Conservation (phyloP, 2,888 invertebrate species). For the Lasioglossum zephyrum region DNA sequence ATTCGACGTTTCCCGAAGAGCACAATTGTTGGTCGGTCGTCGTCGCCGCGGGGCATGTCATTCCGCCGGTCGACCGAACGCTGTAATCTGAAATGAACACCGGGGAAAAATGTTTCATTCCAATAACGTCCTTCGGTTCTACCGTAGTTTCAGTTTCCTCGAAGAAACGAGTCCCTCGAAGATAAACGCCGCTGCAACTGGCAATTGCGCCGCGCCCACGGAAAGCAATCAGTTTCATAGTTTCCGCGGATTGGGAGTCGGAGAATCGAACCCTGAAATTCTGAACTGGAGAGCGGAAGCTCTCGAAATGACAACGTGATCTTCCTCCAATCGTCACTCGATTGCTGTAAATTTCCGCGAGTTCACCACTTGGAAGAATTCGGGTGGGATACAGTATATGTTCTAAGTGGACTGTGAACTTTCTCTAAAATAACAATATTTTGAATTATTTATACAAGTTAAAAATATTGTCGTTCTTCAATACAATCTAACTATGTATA, state of each 20-base stretch:
- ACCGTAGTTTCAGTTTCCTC: background rate
- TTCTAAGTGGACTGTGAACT: too few species aligned
- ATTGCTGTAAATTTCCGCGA: too few species aligned
- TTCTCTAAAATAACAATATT: too few species aligned
- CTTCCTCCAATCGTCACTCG: too few species aligned
- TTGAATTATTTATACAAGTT: too few species aligned
- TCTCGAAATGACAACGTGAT: background rate
- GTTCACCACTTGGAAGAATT: too few species aligned
- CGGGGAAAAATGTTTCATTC: constrained; percentile 10
- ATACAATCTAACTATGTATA: too few species aligned
- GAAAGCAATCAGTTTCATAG: background rate
- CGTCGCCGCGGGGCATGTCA: constrained; percentile 16
- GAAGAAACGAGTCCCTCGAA: background rate
- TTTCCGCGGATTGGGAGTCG: background rate
- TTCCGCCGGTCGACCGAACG: constrained; percentile 20
- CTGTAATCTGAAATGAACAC: constrained; percentile 39
- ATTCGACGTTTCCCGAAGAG: background rate
- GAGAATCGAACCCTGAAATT: background rate
- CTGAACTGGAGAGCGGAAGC: background rate
- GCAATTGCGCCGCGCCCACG: constrained; percentile 13
- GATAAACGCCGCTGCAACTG: constrained; percentile 5
- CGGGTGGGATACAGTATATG: too few species aligned
- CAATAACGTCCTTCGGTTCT: background rate
- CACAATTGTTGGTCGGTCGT: constrained; percentile 19
- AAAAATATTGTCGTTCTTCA: too few species aligned